phyloP scores from a whole-genome alignment of 1,140 invertebrate species.

The Hylaeus anthracinus region DNA sequence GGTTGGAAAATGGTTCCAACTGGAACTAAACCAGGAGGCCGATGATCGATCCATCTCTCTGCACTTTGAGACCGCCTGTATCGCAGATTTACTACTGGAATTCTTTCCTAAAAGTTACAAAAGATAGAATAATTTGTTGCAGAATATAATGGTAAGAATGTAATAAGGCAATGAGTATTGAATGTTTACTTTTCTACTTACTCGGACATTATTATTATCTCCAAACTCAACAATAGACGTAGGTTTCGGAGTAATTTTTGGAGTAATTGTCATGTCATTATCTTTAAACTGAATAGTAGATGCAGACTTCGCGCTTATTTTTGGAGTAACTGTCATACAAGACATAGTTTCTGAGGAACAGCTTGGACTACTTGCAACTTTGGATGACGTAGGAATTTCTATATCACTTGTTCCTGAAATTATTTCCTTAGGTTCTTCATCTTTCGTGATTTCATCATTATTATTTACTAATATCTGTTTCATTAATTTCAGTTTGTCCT shows the following conservation, averaged over 20 bases:
- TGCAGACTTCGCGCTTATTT: constrained; percentile 28
- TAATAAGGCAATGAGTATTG: not conserved
- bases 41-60: constrained; percentile 95
- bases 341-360: not conserved
- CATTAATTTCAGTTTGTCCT: constrained; percentile 80
- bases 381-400: constrained; percentile 14
- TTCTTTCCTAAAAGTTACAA: constrained; percentile 29
- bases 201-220: not conserved
- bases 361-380: not conserved
- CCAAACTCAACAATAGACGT: not conserved
- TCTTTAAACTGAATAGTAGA: constrained; percentile 9
- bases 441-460: constrained; percentile 41
- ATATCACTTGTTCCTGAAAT: constrained; percentile 49
- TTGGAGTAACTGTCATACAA: constrained; percentile 1
- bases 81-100: constrained; percentile 86
- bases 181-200: constrained; percentile 22
- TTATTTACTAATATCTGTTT: constrained; percentile 78
- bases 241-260: not conserved
- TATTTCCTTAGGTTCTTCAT: constrained; percentile 55
- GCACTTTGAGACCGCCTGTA: constrained; percentile 90
- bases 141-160: not conserved
- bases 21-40: constrained; percentile 86
- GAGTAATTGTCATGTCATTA: not conserved
- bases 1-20: constrained; percentile 94
- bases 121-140: constrained; percentile 7